These are phyloP conservation scores for Sarcoramphus papa DNA, from an alignment of 2,797 vertebrate genomes.

Conservation along the genomic window DNA sequence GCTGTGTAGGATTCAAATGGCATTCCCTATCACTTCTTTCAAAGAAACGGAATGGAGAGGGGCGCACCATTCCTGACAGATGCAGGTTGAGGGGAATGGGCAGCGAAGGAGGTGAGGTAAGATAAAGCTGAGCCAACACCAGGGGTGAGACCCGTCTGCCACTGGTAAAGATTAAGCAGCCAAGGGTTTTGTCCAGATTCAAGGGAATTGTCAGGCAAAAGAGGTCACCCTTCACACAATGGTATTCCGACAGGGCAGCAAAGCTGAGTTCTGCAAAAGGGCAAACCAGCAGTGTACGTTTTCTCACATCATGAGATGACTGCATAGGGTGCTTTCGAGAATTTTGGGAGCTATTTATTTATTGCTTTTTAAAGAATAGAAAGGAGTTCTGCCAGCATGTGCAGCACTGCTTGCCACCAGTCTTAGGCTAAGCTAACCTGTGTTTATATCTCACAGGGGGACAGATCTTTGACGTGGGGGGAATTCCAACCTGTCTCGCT, in stretches of 20 bases:
- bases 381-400: background rate
- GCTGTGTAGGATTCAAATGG: background rate
- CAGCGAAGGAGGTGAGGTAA: background rate
- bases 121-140: background rate
- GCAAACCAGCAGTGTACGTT: background rate
- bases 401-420: background rate
- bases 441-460: background rate
- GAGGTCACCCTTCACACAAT: background rate
- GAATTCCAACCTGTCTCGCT: constrained; percentile 19
- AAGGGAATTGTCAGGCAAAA: background rate
- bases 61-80: background rate
- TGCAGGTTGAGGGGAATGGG: background rate
- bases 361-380: background rate
- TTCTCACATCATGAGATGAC: background rate
- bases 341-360: background rate
- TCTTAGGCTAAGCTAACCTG: background rate
- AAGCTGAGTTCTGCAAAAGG: background rate
- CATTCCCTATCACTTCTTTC: background rate
- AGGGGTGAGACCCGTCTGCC: background rate
- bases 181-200: background rate
- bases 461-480: background rate
- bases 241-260: background rate
- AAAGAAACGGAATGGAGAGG: background rate
- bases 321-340: background rate
- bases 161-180: background rate